Base-by-base conservation (phyloP, 2,888 invertebrate species). In the Torymus texanus region DNA sequence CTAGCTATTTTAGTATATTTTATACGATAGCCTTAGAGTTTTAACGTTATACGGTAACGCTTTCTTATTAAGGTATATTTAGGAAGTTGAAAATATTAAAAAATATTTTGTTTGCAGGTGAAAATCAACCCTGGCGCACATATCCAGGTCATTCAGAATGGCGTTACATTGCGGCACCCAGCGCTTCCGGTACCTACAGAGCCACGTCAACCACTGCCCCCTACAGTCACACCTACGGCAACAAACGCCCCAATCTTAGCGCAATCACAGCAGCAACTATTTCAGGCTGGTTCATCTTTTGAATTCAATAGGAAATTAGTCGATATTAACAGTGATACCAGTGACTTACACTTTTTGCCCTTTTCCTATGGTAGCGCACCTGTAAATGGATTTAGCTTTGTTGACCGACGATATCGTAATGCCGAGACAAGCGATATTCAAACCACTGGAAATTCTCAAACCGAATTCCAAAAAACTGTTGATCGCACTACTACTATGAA, bases 161-260 rank as follows among this genome's bases (percentile, higher is more conserved):
- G 90, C 0, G 84, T 90, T 24, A 89, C 88, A 12, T 70, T 88
- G n/a, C 85, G 90, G 61, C 89, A 89, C 56, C 90, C 89, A 0
- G 83, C 81, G 50, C 59, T 88, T n/a, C 84, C 85, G 12, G 16
- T 82, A 2, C 83, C 85, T 0, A 74, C 83, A 2, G 84, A 86
- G n/a, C 81, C 85, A 0, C 87, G 84, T 0, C 87, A 87, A 55
- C 85, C 86, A 13, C 82, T 88, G 11, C 89, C 89, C 11, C 88
- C 88, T 1, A 81, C 82, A 29, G 87, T 87, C 80, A 84, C 84
- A 5, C 80, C 81, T 4, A 65, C 81, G 14, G 61, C 84, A 2
- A 80, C 85, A 0, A 50, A 16, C 0, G 11, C 5, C 2, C 3
- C 59, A 24, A 14, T 41, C 16, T 4, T 56, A 4, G 8, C 2